Evolutionary conservation across 2,888 invertebrate species (phyloP), one percentile per base, ranked within the genome.

Genomic region (Zootermopsis nevadensis): DNA sequence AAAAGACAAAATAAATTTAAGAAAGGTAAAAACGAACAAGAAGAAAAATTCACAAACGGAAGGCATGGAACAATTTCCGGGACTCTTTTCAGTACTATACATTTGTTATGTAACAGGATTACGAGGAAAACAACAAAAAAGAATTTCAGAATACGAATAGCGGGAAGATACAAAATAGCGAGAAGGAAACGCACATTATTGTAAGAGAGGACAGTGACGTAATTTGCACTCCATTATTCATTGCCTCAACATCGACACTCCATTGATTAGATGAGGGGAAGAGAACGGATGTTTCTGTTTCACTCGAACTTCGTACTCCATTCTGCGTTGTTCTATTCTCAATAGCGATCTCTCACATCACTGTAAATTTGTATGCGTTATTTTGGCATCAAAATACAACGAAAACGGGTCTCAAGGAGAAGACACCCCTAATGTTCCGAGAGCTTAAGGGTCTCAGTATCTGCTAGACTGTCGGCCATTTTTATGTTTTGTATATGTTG

Each of bases 161-260:
- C 2, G 12, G 60, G 27, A 60, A 27, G 27, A 60, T 27, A 60
- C n/a, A 27, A 60, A 55, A 60, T n/a, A 60, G 38, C 0, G n/a
- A 74, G 74, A 38, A 33, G 74, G 69, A 69, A 31, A 33, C 31
- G 15, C 33, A 33, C 69, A 33, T 69, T 69, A 69, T 69, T 69
- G 69, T 31, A 22, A 38, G 38, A 42, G 74, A 74, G 74, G 74
- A 15, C 42, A 38, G 31, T 74, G 74, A 74, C 38, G 74, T 74
- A 33, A 74, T 74, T 74, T 74, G 74, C 74, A 74, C 74, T 74
- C 74, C 74, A 74, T 74, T 74, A 74, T 74, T 74, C 74, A 74
- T 42, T n/a, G 74, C 74, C 38, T 74, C 38, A 74, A 74, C 74
- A 38, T 74, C 74, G 74, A 74, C 74, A 74, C 74, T 42, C 38